Base-by-base conservation (phyloP, 2,888 invertebrate genomes). In the Scelioninae gen. 1 region DNA sequence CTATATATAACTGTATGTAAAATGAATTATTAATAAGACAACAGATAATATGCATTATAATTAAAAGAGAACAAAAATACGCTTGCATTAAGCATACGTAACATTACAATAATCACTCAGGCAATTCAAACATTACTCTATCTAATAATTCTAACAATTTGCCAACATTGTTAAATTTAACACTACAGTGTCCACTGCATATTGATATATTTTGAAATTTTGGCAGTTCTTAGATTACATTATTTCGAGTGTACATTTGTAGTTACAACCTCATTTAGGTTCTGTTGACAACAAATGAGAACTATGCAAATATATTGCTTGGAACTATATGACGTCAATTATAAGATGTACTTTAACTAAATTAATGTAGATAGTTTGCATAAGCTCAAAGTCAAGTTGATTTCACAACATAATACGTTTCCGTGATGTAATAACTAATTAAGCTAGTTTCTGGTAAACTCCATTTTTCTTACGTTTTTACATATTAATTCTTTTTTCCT, bases 341-440 rank as follows among this genome's bases (percentile, higher is more conserved):
- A 65, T 74, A 71, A 71, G 63, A 74, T 56, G 63, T 56, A 56
- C 55, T 34, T 23, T 29, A 38, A 47, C 38, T 74, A 63, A 56
- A 74, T 74, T 74, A 65, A 74, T 63, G 74, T 56, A 74, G 55
- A 65, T 74, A 74, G 74, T 74, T 74, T 74, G 55, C 55, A n/a
- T 55, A 43, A 74, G 74, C 63, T 74, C 55, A 63, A 74, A 53
- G 63, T 55, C 31, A 72, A 62, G 53, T 53, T 62, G 31, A 62
- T 74, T 55, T 74, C 63, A 74, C 63, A 53, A 34, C 23, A 45
- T 63, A 74, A 74, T 63, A 63, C 38, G 55, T 55, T 74, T 47
- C 13, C 31, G 10, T 29, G 62, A 45, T 74, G 56, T 75, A 58
- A 66, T 66, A 75, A 75, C 56, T 66, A 66, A 75, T 66, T 65